Base-by-base conservation (phyloP, 2,888 invertebrate genomes). In the Tinea semifulvella region DNA sequence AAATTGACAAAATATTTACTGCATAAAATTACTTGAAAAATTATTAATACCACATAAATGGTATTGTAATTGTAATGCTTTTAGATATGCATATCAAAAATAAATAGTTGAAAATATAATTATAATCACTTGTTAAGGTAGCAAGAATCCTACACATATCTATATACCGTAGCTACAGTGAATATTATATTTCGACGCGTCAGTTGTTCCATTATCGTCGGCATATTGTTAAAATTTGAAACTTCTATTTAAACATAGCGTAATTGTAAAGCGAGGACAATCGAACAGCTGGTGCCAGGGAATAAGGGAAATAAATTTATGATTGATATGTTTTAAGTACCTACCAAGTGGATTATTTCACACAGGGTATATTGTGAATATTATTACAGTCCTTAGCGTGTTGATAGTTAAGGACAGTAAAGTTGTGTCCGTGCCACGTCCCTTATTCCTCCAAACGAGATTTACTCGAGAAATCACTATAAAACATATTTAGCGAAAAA, bases 351-450 rank as follows among this genome's bases (percentile, higher is more conserved):
- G 65, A 64, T 65, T 67, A 69, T 63, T 66, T 69, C 60, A 74
- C 77, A 79, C 79, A 79, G 79, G 79, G 79, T 79, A 75, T 68
- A 69, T 66, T 69, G 64, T 73, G 73, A 73, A 65, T 67, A 65
- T 60, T 58, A 60, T 60, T 39, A 55, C 56, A 61, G 61, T 54
- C 62, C 58, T 56, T 52, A 60, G 56, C 57, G 8, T 50, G 52
- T 48, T 52, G 51, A 54, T 47, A 49, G 53, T 55, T 52, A 55
- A 50, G 55, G 59, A 52, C 58, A 61, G 55, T 51, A 52, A n/a
- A 51, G 53, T 52, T 52, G 54, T 57, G 63, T 70, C 70, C 70
- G 68, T 69, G 69, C 69, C 68, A 65, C 60, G 72, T 77, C 77
- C 76, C 77, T 77, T 72, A 69, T 68, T 71, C 75, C 76, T 60